phyloP scores from a whole-genome alignment of 2,113 vertebrate genomes.

The Microtus pennsylvanicus region DNA sequence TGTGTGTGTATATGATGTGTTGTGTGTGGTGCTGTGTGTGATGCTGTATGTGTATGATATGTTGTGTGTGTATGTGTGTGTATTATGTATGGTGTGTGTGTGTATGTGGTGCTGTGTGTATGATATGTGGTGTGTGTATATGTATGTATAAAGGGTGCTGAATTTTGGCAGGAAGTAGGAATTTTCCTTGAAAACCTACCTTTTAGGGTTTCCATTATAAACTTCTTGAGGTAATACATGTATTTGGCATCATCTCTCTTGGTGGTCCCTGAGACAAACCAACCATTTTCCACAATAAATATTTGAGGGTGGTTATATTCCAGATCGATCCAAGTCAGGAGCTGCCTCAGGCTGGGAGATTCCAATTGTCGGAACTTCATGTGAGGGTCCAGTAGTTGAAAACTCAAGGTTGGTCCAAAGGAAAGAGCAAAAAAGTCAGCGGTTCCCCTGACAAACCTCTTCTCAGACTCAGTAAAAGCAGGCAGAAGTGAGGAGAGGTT shows the following conservation, averaged over 20 bases:
- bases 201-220: slow-evolving; percentile 95
- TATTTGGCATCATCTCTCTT: slow-evolving; percentile 95
- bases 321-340: slow-evolving; percentile 95
- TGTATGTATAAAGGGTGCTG: background rate
- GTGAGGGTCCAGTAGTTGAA: slow-evolving; percentile 93
- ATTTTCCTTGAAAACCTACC: slow-evolving; percentile 86
- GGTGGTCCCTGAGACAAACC: slow-evolving; percentile 94
- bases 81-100: background rate
- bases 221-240: slow-evolving; percentile 97
- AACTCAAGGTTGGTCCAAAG: slow-evolving; percentile 95
- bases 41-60: background rate
- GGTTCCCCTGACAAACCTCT: slow-evolving; percentile 90
- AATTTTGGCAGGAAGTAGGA: slow-evolving; percentile 45
- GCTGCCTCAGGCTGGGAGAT: slow-evolving; percentile 93
- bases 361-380: slow-evolving; percentile 95
- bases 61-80: background rate
- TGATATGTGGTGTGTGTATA: background rate
- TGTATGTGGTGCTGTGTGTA: background rate
- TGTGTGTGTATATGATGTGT: background rate
- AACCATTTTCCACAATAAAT: slow-evolving; percentile 99
- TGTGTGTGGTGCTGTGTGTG: background rate
- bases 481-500: slow-evolving; percentile 92
- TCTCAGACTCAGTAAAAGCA: slow-evolving; percentile 91
- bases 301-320: slow-evolving; percentile 95
- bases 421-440: slow-evolving; percentile 98